These are phyloP conservation scores for Caenorhabditis becei DNA, from an alignment of 2,888 invertebrate genomes.

Conservation along the genomic window DNA sequence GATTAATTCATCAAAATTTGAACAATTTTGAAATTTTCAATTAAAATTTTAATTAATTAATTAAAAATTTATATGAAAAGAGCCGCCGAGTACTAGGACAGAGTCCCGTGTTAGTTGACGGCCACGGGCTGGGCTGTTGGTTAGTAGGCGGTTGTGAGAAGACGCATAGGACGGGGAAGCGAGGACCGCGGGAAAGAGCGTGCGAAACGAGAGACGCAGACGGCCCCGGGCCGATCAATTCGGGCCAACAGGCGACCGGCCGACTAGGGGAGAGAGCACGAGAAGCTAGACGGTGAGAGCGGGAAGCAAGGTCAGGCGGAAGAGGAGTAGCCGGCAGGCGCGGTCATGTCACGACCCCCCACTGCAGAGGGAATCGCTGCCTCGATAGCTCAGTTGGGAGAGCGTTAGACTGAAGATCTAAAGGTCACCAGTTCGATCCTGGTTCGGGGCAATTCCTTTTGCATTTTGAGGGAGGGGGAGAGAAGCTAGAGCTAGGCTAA, in stretches of 20 bases:
- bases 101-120: too few species aligned
- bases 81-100: too few species aligned
- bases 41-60: not conserved
- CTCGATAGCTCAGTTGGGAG: conserved; percentile 77
- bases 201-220: not conserved
- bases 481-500: not conserved
- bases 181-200: too few species aligned
- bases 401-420: conserved; percentile 80
- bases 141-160: not conserved
- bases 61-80: not conserved
- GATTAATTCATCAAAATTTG: too few species aligned
- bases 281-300: conserved; percentile 15
- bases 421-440: conserved; percentile 78
- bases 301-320: not conserved
- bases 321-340: not conserved
- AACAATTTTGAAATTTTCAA: too few species aligned
- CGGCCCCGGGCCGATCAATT: conserved; percentile 55
- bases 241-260: conserved; percentile 23
- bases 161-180: conserved; percentile 8
- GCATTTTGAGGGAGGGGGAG: not conserved
- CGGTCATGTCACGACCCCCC: not conserved
- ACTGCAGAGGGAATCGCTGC: not conserved
- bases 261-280: conserved; percentile 1
- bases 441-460: conserved; percentile 67
- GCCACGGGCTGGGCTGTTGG: too few species aligned